A percentile compares a stretch with the other conserved stretches of the same genome.
These are phyloP conservation scores for Ophiothrix spiculata DNA, from an alignment of 35 echinoderm and acorn worm species.

Conservation along the genomic window DNA sequence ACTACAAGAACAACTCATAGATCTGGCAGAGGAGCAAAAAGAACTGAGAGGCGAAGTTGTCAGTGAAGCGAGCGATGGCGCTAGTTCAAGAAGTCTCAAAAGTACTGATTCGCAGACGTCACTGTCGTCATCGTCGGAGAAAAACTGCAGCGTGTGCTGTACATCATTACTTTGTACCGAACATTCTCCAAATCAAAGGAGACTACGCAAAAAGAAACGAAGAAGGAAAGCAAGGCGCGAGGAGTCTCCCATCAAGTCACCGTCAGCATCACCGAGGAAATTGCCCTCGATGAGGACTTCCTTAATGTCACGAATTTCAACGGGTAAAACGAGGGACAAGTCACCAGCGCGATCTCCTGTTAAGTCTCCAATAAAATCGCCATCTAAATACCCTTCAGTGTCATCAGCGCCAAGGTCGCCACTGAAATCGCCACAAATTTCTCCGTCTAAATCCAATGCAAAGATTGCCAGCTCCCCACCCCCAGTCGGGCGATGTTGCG, in stretches of 20 bases:
- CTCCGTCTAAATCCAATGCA: neutral
- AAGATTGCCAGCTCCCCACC: too few species aligned
- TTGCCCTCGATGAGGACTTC: neutral
- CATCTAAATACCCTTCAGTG: neutral
- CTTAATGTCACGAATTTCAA: neutral
- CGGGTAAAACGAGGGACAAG: neutral
- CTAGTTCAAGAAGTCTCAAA: neutral
- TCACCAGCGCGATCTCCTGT: neutral
- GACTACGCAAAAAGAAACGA: conserved; percentile 32
- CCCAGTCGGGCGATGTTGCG: neutral
- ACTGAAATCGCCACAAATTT: neutral
- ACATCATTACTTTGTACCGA: neutral
- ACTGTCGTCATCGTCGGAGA: neutral
- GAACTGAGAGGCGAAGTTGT: neutral
- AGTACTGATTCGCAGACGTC: neutral
- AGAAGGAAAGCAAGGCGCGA: conserved; percentile 38
- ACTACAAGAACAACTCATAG: conserved; percentile 1
- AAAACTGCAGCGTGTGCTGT: conserved; percentile 10
- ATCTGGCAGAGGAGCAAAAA: neutral
- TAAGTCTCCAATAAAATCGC: neutral
- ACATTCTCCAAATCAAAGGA: neutral
- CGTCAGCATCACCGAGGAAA: neutral
- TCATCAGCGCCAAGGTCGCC: neutral
- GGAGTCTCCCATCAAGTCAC: neutral
- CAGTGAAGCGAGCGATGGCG: neutral